These are phyloP conservation scores for Lamproptera curius DNA, from an alignment of 2,888 invertebrate genomes.

Conservation along the genomic window DNA sequence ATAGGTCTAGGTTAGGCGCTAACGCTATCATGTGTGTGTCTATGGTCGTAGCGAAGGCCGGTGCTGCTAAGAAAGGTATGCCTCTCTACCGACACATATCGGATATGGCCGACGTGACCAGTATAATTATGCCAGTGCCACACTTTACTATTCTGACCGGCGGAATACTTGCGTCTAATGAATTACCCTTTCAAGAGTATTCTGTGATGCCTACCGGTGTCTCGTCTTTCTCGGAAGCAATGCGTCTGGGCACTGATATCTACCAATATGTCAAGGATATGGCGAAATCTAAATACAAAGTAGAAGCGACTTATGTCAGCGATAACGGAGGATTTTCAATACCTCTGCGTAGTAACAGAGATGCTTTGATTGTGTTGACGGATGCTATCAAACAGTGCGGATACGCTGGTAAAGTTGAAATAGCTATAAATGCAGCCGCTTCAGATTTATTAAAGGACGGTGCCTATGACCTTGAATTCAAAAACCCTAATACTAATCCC, in stretches of 20 bases:
- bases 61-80: constrained; percentile 94
- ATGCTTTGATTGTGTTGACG: constrained; percentile 89
- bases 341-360: constrained; percentile 95
- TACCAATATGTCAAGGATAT: constrained; percentile 96
- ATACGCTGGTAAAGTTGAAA: constrained; percentile 92
- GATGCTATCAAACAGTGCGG: constrained; percentile 95
- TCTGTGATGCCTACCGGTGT: constrained; percentile 96
- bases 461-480: constrained; percentile 97
- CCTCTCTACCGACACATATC: constrained; percentile 95
- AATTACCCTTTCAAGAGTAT: constrained; percentile 96
- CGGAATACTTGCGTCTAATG: constrained; percentile 97
- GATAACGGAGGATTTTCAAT: constrained; percentile 99
- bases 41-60: constrained; percentile 96
- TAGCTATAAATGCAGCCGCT: constrained; percentile 98
- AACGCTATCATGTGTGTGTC: constrained; percentile 98
- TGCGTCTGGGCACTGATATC: constrained; percentile 97
- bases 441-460: constrained; percentile 94
- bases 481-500: constrained; percentile 94
- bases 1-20: constrained; percentile 95
- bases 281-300: constrained; percentile 92
- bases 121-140: constrained; percentile 96
- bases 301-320: constrained; percentile 95
- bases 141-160: constrained; percentile 99
- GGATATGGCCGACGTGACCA: constrained; percentile 92
- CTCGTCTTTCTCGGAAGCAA: constrained; percentile 93